Evolutionary conservation across 2,113 vertebrate genomes (phyloP).

Genomic region (Nothobranchius kuhntae): DNA sequence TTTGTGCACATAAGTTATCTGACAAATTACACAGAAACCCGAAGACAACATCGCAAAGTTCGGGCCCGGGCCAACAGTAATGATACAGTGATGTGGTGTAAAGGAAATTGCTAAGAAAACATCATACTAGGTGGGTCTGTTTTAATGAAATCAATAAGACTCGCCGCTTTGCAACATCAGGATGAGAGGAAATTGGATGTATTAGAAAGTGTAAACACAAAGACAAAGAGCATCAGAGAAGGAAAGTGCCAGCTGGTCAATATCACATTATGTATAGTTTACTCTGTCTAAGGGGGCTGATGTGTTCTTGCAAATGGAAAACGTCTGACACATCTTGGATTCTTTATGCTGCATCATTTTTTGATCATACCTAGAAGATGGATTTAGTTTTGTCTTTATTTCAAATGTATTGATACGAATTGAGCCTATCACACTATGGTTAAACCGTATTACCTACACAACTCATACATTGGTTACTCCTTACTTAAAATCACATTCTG

Average conservation of each 20-base stretch:
- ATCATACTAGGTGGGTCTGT: not conserved
- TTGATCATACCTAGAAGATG: not conserved
- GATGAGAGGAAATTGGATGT: constrained; percentile 4
- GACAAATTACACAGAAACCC: not conserved
- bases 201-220: not conserved
- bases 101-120: not conserved
- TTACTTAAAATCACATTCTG: too few species aligned
- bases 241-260: not conserved
- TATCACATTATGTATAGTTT: not conserved
- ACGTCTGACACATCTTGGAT: not conserved
- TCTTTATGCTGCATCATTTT: not conserved
- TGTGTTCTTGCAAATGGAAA: not conserved
- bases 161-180: not conserved
- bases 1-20: not conserved
- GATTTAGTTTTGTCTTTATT: not conserved
- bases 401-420: not conserved
- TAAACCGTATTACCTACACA: too few species aligned
- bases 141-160: not conserved
- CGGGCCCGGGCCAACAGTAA: not conserved
- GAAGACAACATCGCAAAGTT: not conserved
- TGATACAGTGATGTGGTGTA: not conserved
- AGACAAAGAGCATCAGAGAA: constrained; percentile 7
- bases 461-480: too few species aligned
- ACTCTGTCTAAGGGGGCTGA: not conserved
- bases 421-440: not conserved